Evolutionary conservation across 2,888 invertebrate species (phyloP), one percentile per base, ranked within the genome.

Genomic region (Bembecia ichneumoniformis): DNA sequence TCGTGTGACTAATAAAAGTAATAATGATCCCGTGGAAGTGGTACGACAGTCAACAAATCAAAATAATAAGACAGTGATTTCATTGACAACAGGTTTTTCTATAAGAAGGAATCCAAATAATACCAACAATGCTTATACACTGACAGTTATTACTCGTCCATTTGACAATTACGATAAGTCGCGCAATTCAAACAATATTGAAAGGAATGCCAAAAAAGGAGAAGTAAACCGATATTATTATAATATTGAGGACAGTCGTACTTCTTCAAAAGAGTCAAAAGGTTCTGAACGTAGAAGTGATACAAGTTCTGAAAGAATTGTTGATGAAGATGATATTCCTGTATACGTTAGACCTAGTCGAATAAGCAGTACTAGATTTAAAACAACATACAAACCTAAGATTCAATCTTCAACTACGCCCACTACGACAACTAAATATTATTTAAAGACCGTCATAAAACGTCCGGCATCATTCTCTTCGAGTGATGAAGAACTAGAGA

Each of bases 61-160:
- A 51, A 65, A 68, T 58, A 71, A 72, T 58, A 83, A 79, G 71
- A 82, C 78, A 57, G 61, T 65, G 56, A 64, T 81, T 56, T 82
- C 87, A 58, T 64, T 87, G 71, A 83, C 88, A 55, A 78, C 87
- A 52, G 88, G 88, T 55, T 88, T 88, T 70, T 84, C 87, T 40
- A 80, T 88, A 52, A 72, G 87, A 53, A 71, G 80, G 53, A 79
- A 87, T 63, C 49, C 60, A 52, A 78, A 82, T 60, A 81, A 81
- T 62, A 67, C 75, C 55, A 74, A 81, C 63, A 83, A 78, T 60
- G 78, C 81, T 44, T 87, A 87, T 60, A 86, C 84, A 5, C 67
- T 86, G 63, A 87, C 84, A 35, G 72, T 84, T 53, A 64, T 82
- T 60, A 73, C 81, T n/a, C 66, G 80, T 48, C 81, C 86, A 13